Percentiles rank a stretch among this genome's conserved stretches.
Evolutionary conservation across 1,140 invertebrate species (phyloP).

Genomic region (Drosophila grimshawi): DNA sequence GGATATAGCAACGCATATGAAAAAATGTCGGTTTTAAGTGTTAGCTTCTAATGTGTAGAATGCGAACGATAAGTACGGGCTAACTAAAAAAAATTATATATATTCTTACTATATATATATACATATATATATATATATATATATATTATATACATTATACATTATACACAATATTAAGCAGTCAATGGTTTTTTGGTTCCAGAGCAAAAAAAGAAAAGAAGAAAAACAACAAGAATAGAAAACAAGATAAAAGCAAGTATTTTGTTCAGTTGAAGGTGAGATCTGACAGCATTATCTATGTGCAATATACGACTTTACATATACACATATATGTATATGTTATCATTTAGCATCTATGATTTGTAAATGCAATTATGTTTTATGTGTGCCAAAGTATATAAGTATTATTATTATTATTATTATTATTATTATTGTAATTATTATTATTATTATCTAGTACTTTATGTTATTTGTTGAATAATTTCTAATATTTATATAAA

Average conservation of each 20-base stretch:
- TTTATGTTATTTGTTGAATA: constrained; percentile 63
- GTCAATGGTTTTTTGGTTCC: constrained; percentile 81
- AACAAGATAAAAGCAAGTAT: constrained; percentile 5
- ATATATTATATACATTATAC: constrained; percentile 38
- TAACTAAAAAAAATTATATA: constrained; percentile 32
- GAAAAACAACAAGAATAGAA: constrained; percentile 10
- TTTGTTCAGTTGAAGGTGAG: constrained; percentile 24
- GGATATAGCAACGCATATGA: constrained; percentile 79
- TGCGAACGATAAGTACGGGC: constrained; percentile 5
- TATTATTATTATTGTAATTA: constrained; percentile 27
- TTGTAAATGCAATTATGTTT: constrained; percentile 47
- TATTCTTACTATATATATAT: constrained; percentile 35
- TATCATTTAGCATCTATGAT: constrained; percentile 30
- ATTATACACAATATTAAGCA: constrained; percentile 67
- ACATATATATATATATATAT: constrained; percentile 24
- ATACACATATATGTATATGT: constrained; percentile 27
- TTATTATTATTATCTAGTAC: constrained; percentile 9
- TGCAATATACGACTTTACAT: constrained; percentile 54
- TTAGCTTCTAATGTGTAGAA: constrained; percentile 63
- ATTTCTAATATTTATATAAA: constrained; percentile 52
- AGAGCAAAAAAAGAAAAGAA: constrained; percentile 38
- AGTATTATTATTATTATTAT: constrained; percentile 53
- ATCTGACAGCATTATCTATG: constrained; percentile 48
- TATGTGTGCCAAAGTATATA: constrained; percentile 75
- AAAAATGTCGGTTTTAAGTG: constrained; percentile 68